Evolutionary conservation across 2,888 invertebrate genomes (phyloP), one percentile per base, ranked within the genome.

Genomic region (Spialia ferax): DNA sequence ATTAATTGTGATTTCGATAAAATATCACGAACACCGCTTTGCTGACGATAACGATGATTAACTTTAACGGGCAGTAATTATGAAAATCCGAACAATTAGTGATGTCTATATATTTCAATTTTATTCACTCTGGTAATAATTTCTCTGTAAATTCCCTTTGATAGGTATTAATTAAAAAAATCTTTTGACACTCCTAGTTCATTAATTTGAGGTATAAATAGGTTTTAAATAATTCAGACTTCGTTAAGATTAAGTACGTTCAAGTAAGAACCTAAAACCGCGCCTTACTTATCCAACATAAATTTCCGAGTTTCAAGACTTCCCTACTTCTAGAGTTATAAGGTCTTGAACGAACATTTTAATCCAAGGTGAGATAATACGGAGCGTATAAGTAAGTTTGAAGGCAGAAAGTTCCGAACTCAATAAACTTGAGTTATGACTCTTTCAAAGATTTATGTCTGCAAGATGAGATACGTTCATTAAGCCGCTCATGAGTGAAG

Each of bases 351-450:
- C 71, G 69, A 70, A 69, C 71, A 73, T 73, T 72, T 75, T 74
- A 74, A 75, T 73, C 73, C 73, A 63, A 71, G 73, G 70, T 72
- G 60, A 74, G 74, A 76, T 72, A 72, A 73, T 74, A 32, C 65
- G 65, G 23, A 38, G 52, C 38, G 65, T 65, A 74, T 77, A 69
- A 72, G 71, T 70, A 73, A 78, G 74, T 76, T 78, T 76, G 67
- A 80, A 82, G 82, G 86, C 81, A 77, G 80, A 85, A 83, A 88
- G 83, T 85, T 82, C 82, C 79, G 74, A 81, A 88, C 88, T 88
- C 89, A 83, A 90, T 89, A 87, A 89, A 89, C 80, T 84, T 91
- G 87, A 92, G 82, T 89, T 90, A 91, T 86, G 84, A 85, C 83
- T 82, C 80, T 81, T 83, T 76, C 76, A 77, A 83, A 89, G 89